phyloP scores from a whole-genome alignment of 1,140 invertebrate genomes.

The Maniola jurtina region DNA sequence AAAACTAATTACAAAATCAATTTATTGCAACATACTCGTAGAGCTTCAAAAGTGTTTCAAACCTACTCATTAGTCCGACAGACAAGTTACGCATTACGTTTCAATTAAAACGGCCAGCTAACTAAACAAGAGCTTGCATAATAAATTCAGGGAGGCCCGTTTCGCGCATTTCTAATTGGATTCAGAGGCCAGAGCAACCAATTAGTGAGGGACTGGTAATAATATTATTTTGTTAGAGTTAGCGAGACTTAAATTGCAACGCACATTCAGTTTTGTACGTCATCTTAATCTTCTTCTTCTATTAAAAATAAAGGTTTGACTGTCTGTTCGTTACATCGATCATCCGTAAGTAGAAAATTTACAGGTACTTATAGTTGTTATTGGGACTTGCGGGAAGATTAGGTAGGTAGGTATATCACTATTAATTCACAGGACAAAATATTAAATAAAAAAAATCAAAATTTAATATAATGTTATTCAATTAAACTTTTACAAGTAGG shows the following conservation, averaged over 20 bases:
- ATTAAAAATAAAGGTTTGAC: too few relatives aligned
- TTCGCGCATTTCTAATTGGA: constrained; percentile 60
- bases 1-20: too few relatives aligned
- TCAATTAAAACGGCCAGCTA: constrained; percentile 54
- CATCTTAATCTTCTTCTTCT: too few relatives aligned
- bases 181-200: constrained; percentile 50
- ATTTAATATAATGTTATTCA: too few relatives aligned
- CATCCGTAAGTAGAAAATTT: too few relatives aligned
- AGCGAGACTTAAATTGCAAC: background rate
- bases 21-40: background rate
- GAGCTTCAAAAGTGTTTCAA: constrained; percentile 3
- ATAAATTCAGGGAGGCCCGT: constrained; percentile 60
- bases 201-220: constrained; percentile 46
- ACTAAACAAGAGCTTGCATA: constrained; percentile 58
- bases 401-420: too few relatives aligned
- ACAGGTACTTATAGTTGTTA: too few relatives aligned
- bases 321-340: too few relatives aligned
- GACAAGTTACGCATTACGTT: constrained; percentile 50
- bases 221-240: background rate
- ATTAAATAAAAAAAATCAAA: too few relatives aligned
- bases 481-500: too few relatives aligned
- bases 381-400: too few relatives aligned
- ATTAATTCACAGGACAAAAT: too few relatives aligned
- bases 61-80: constrained; percentile 35
- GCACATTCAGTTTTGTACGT: background rate